Evolutionary conservation across 2,888 invertebrate genomes (phyloP).

Genomic region (Mesorhabditis belari): DNA sequence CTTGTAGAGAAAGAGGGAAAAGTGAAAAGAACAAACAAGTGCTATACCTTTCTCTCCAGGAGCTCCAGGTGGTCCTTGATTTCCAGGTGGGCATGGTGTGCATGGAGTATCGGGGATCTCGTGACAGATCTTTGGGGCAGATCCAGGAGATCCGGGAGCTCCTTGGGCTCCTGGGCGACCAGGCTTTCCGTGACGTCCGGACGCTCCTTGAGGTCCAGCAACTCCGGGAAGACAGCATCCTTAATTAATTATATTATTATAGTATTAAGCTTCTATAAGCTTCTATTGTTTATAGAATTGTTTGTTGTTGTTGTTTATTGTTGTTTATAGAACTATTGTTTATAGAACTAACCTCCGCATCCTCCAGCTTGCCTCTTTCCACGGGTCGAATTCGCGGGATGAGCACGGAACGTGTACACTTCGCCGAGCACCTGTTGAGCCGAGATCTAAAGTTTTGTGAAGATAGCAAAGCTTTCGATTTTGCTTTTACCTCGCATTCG

Average conservation of each 20-base stretch:
- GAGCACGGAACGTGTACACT: not conserved
- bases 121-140: not conserved
- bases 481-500: not conserved
- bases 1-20: no score
- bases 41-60: not conserved
- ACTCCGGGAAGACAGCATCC: not conserved
- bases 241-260: no score
- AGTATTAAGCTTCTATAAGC: no score
- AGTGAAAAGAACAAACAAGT: no score
- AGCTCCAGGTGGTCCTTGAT: not conserved
- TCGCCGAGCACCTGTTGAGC: not conserved
- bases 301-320: no score
- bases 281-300: no score
- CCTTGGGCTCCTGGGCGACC: not conserved
- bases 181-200: not conserved
- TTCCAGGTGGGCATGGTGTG: not conserved
- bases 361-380: not conserved
- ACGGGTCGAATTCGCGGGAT: not conserved
- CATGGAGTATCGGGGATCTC: not conserved
- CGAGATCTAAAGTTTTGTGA: not conserved
- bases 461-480: not conserved
- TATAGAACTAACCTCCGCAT: no score
- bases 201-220: not conserved
- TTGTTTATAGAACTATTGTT: no score
- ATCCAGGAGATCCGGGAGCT: not conserved